Base-by-base conservation (phyloP, 2,113 vertebrate genomes). In the Megaptera novaeangliae region DNA sequence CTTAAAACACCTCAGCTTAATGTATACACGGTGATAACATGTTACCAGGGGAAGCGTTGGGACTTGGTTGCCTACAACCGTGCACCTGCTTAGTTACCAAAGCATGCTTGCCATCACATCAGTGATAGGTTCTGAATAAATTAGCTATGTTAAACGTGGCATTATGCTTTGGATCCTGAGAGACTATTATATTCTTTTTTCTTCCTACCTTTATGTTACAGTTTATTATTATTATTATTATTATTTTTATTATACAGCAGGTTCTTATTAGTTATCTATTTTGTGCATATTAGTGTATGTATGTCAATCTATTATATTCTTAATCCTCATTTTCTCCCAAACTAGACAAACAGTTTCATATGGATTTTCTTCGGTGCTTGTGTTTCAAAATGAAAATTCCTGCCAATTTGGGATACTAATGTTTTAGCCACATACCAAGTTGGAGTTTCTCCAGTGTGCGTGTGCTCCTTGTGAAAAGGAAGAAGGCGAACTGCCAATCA, bases 351-450 rank as follows among this genome's bases (percentile, higher is more conserved):
- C 13, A 87, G 6, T 89, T 96, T 92, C 59, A 64, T 88, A 59
- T 74, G 12, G 12, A 55, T n/a, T 88, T 82, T 81, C 72, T 63
- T 78, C 25, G 91, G 49, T 75, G 8, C n/a, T 71, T 84, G 4
- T 84, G 18, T 93, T 97, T 92, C 68, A 49, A 83, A 94, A n/a
- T 66, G 31, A 71, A 77, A 91, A 88, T 94, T 31, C 25, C 14
- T 92, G 83, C 17, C 10, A 13, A 36, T 86, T 80, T 34, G 55
- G 63, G 36, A 77, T 69, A 88, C 8, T 61, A 72, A 88, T 72
- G 55, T 59, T 66, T 12, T 59, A 71, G 13, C 64, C 21, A 49
- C 64, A 85, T 36, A 86, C 18, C 36, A 96, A 82, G 41, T 52
- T 81, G 61, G 20, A 63, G 44, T 64, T 96, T 84, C 41, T 95